Percentiles rank a stretch among this genome's conserved stretches.
These are phyloP conservation scores for Eudasyphora cyanicolor DNA, from an alignment of 2,888 invertebrate genomes.

Conservation along the genomic window DNA sequence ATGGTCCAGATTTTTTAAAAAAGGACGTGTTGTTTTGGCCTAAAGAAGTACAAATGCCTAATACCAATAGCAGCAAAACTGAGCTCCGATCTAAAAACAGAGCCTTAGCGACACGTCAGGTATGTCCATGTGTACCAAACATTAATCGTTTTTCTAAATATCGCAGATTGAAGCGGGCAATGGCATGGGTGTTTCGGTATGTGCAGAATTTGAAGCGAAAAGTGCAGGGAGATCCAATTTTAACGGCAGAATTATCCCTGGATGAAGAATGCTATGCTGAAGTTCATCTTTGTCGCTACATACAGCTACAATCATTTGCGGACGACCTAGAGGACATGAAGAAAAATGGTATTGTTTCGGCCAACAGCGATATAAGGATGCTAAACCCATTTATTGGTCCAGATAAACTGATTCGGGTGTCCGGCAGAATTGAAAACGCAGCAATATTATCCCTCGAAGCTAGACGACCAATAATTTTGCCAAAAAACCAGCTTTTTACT, in stretches of 20 bases:
- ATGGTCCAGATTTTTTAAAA: slow-evolving; percentile 29
- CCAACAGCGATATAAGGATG: neutral
- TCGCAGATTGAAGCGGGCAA: no score
- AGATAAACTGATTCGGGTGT: neutral
- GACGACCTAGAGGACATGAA: neutral
- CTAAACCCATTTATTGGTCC: neutral
- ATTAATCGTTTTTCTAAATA: slow-evolving; percentile 9
- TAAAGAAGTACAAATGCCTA: neutral
- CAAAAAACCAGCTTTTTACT: neutral
- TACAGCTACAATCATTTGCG: neutral
- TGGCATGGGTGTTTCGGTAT: slow-evolving; percentile 16
- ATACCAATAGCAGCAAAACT: neutral
- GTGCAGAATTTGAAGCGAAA: slow-evolving; percentile 13
- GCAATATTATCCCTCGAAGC: neutral
- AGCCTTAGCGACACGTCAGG: neutral
- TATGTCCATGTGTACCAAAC: neutral
- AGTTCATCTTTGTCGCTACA: neutral
- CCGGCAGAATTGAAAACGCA: neutral
- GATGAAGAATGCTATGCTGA: neutral
- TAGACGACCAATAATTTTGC: slow-evolving; percentile 15
- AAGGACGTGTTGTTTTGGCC: neutral
- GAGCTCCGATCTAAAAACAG: slow-evolving; percentile 20
- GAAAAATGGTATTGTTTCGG: neutral
- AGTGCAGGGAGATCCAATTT: neutral
- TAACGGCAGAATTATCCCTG: neutral